phyloP scores from a whole-genome alignment of 2,888 invertebrate species.

The Megaustenia siamemsis region DNA sequence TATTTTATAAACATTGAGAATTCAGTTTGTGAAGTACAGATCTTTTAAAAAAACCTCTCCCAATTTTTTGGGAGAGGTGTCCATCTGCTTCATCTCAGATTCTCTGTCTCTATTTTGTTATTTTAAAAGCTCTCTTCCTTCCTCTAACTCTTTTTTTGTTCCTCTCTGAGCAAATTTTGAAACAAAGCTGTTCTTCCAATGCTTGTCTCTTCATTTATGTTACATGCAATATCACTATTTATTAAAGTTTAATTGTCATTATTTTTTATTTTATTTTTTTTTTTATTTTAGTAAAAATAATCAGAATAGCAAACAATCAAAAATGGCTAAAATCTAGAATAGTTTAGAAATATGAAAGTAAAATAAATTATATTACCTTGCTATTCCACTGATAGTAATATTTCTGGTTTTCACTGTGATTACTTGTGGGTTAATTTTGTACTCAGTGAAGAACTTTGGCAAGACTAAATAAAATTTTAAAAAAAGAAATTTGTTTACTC shows the following conservation, averaged over 20 bases:
- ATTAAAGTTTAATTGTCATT: neutral
- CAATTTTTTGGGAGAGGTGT: too few species aligned
- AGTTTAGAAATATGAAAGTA: too few species aligned
- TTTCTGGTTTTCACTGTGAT: conserved; percentile 38
- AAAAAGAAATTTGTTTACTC: too few species aligned
- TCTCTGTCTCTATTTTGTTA: too few species aligned
- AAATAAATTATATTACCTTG: conserved; percentile 1
- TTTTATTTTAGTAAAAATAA: neutral
- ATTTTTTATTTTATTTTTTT: neutral
- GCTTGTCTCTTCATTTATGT: neutral
- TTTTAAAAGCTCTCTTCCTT: too few species aligned
- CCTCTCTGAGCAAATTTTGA: neutral
- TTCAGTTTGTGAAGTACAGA: too few species aligned
- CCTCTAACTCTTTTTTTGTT: neutral
- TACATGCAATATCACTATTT: neutral
- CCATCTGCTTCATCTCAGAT: too few species aligned
- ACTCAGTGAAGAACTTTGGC: conserved; percentile 44
- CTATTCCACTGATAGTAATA: neutral
- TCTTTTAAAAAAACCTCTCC: too few species aligned
- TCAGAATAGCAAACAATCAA: too few species aligned
- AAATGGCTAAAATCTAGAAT: too few species aligned
- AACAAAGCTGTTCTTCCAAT: neutral
- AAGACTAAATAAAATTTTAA: conserved; percentile 50
- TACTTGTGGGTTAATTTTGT: conserved; percentile 23
- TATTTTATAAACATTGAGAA: too few species aligned